Conservation (phyloP, 2,113 vertebrate genomes). For the Leucopternis melanops region DNA sequence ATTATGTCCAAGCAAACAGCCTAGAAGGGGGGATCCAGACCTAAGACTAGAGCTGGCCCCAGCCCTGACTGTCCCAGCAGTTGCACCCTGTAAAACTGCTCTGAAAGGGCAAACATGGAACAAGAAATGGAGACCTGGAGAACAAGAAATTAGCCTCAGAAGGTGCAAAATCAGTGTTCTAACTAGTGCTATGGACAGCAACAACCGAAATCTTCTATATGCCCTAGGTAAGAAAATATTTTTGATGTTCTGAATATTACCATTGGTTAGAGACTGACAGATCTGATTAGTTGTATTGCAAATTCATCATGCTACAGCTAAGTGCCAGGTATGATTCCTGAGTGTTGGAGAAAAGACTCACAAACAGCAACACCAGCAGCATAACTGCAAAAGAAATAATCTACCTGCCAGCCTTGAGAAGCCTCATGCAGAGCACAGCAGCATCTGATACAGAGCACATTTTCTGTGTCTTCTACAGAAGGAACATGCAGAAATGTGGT, state of each 20-base stretch:
- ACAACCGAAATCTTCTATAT: background rate
- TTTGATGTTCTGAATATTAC: background rate
- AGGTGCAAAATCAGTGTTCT: background rate
- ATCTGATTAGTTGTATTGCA: background rate
- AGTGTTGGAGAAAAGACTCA: background rate
- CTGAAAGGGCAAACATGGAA: background rate
- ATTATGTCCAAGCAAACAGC: background rate
- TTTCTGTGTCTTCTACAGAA: constrained; percentile 24
- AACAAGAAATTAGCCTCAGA: background rate
- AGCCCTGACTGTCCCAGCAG: background rate
- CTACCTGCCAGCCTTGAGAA: background rate
- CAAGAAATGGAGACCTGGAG: background rate
- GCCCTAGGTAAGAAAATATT: background rate
- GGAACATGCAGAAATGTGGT: constrained; percentile 25
- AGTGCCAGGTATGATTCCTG: background rate
- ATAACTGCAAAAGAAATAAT: background rate
- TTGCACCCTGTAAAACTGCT: background rate
- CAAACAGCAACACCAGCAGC: background rate
- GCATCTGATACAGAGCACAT: constrained; percentile 20
- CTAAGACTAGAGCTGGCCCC: background rate
- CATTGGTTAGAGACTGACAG: background rate
- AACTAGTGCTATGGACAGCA: background rate
- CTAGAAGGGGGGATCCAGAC: background rate
- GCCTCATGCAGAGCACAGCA: background rate
- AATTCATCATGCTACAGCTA: background rate